Percentiles rank a stretch among this genome's conserved stretches.
phyloP scores from a whole-genome alignment of 2,113 vertebrate genomes.

The Colinus virginianus region DNA sequence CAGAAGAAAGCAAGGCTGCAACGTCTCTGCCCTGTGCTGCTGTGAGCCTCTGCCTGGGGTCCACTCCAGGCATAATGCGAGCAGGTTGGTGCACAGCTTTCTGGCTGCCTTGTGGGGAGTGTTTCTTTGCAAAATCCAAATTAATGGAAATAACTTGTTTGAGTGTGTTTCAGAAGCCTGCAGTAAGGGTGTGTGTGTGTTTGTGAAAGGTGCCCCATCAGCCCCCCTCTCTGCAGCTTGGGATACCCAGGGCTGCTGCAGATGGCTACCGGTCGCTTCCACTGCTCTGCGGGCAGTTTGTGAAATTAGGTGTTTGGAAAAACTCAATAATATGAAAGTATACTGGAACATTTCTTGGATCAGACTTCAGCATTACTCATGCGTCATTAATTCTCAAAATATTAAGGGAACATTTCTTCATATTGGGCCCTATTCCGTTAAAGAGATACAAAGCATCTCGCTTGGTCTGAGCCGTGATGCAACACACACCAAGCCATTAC shows the following conservation, averaged over 20 bases:
- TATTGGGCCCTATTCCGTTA: not conserved
- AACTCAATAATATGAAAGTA: not conserved
- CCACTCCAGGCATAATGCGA: accelerated
- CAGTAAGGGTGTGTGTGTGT: accelerated
- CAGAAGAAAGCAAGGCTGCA: not conserved
- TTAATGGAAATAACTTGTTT: not conserved
- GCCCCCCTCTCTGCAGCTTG: accelerated
- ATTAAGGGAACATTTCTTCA: conserved; percentile 53
- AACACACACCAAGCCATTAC: not conserved
- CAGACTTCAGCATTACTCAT: conserved; percentile 55
- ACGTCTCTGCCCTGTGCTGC: not conserved
- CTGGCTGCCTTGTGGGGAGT: not conserved
- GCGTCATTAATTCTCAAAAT: conserved; percentile 34
- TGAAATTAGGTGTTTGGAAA: conserved; percentile 47
- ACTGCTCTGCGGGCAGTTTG: not conserved
- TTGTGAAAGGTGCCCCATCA: not conserved
- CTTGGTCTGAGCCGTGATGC: not conserved
- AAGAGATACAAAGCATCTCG: conserved; percentile 9
- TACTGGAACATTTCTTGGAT: conserved; percentile 55
- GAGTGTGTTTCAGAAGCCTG: not conserved
- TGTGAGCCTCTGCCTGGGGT: not conserved
- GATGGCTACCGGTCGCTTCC: not conserved
- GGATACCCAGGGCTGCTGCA: not conserved
- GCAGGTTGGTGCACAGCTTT: accelerated
- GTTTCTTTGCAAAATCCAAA: not conserved